A percentile compares a stretch with the other conserved stretches of the same genome.
These are phyloP conservation scores for Xenopus tropicalis DNA, from an alignment of 2,113 vertebrate genomes.

Conservation along the genomic window UCB_Xtro_10.0 CM004446.2:86461501-86462000, in stretches of 20 bases:
- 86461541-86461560: not conserved
- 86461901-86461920: conserved; percentile 54
- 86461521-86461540: not conserved
- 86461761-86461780: conserved; percentile 68
- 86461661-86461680: conserved; percentile 60
- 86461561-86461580: conserved; percentile 4
- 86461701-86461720: conserved; percentile 66
- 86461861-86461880: conserved; percentile 60
- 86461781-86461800: conserved; percentile 70
- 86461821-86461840: conserved; percentile 61
- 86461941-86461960: conserved; percentile 48
- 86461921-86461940: conserved; percentile 55
- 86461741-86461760: conserved; percentile 69
- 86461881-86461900: conserved; percentile 63
- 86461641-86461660: conserved; percentile 55
- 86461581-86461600: conserved; percentile 26
- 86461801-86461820: conserved; percentile 65
- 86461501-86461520: conserved; percentile 1
- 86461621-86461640: conserved; percentile 17
- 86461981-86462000: conserved; percentile 4
- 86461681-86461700: conserved; percentile 70
- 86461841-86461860: conserved; percentile 65
- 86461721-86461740: conserved; percentile 69
- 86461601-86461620: conserved; percentile 38
- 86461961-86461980: not conserved